Evolutionary conservation across 30 jellyfish, hydroid and myxozoan species (phyloP).

Genomic region (Turritopsis rubra): DNA sequence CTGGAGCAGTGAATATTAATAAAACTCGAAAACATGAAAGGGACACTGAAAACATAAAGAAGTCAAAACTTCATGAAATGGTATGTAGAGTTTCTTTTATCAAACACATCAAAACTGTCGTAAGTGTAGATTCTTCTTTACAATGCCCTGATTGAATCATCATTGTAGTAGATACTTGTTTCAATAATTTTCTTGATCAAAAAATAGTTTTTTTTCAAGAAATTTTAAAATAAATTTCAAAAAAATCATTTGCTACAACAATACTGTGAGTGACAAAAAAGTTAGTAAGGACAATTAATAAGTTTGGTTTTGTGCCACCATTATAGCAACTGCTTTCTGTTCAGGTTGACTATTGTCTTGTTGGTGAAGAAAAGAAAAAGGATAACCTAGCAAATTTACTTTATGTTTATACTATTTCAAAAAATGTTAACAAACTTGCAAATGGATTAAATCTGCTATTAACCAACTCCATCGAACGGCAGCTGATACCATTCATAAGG

Average conservation of each 20-base stretch:
- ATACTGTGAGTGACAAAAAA: too few species aligned
- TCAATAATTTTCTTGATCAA: too few species aligned
- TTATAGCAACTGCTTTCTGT: too few species aligned
- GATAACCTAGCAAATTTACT: slow-evolving; percentile 35
- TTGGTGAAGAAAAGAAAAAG: slow-evolving; percentile 82
- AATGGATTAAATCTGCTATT: slow-evolving; percentile 33
- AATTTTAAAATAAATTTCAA: too few species aligned
- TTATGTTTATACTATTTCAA: slow-evolving; percentile 53
- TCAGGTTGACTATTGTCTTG: slow-evolving; percentile 58
- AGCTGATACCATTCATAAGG: background rate
- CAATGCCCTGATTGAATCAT: background rate
- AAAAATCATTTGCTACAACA: too few species aligned
- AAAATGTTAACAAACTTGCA: slow-evolving; percentile 51
- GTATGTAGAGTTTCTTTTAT: background rate
- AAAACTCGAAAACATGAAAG: background rate
- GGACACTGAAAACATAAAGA: background rate
- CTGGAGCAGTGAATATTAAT: slow-evolving; percentile 43
- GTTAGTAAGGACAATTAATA: too few species aligned
- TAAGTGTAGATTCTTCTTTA: slow-evolving; percentile 1
- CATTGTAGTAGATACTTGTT: too few species aligned
- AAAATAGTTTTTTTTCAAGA: too few species aligned
- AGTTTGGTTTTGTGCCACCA: too few species aligned
- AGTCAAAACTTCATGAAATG: background rate
- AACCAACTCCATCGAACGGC: slow-evolving; percentile 31
- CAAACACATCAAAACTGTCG: background rate